phyloP scores from a whole-genome alignment of 2,888 invertebrate species.

The Tubulanus polymorphus region DNA sequence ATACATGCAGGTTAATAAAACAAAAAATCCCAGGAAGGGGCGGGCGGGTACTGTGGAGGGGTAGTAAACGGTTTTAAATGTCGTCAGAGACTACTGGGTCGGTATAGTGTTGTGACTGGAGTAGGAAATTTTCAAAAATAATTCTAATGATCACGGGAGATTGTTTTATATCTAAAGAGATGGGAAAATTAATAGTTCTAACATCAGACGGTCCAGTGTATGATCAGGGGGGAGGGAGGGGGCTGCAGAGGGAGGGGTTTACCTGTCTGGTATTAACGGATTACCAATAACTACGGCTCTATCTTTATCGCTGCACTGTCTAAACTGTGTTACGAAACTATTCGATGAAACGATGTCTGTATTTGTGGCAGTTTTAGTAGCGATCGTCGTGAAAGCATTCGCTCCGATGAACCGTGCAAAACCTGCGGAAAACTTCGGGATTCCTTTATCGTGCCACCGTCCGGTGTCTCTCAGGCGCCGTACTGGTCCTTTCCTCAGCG shows the following conservation, averaged over 20 bases:
- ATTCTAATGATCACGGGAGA: no score
- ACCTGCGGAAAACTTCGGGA: background rate
- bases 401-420: constrained; percentile 28
- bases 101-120: background rate
- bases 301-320: constrained; percentile 39
- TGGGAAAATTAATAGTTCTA: no score
- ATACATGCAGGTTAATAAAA: background rate
- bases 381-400: constrained; percentile 36
- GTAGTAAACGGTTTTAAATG: no score
- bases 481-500: background rate
- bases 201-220: background rate
- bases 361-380: constrained; percentile 40
- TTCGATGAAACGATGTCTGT: constrained; percentile 41
- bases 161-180: no score
- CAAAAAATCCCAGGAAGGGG: no score
- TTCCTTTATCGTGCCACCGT: background rate
- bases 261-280: constrained; percentile 38
- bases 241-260: constrained; percentile 6
- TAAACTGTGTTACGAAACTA: constrained; percentile 31
- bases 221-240: background rate
- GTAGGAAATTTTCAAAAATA: no score
- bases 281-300: constrained; percentile 40
- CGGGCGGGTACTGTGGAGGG: no score
- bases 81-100: no score
- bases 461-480: no score